phyloP scores from a whole-genome alignment of 2,888 invertebrate species.

The Mesorhabditis spiculigera region DNA sequence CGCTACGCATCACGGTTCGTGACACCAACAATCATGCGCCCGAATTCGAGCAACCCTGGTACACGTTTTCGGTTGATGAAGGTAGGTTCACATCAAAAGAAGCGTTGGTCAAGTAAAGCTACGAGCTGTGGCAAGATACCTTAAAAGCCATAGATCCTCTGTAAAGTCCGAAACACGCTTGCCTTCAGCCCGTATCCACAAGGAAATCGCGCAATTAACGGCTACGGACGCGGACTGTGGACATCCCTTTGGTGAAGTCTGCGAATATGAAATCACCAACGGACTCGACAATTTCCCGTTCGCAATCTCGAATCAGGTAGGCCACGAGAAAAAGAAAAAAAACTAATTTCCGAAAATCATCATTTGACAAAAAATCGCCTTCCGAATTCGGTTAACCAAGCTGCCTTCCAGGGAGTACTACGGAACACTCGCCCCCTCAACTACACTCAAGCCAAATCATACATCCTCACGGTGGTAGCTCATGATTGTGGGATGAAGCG shows the following conservation, averaged over 20 bases:
- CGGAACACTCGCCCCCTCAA: slow-evolving; percentile 88
- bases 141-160: background rate
- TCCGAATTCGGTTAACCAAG: background rate
- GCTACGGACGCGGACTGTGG: slow-evolving; percentile 91
- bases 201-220: slow-evolving; percentile 83
- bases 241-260: slow-evolving; percentile 88
- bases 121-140: background rate
- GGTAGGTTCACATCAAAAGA: slow-evolving; percentile 62
- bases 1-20: slow-evolving; percentile 72
- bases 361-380: background rate
- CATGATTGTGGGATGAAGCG: slow-evolving; percentile 86
- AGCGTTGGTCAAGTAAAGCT: slow-evolving; percentile 1
- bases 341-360: background rate
- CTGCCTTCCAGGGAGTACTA: slow-evolving; percentile 64
- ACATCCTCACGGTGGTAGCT: slow-evolving; percentile 91
- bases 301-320: slow-evolving; percentile 44
- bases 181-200: slow-evolving; percentile 67
- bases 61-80: slow-evolving; percentile 84
- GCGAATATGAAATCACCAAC: slow-evolving; percentile 90
- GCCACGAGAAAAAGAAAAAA: slow-evolving; percentile 58
- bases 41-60: slow-evolving; percentile 82
- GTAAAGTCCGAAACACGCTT: background rate
- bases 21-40: slow-evolving; percentile 95
- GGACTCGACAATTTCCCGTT: slow-evolving; percentile 53
- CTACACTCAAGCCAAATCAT: slow-evolving; percentile 87